Evolutionary conservation across 2,797 vertebrate species (phyloP), one percentile per base, ranked within the genome.

Genomic region (Macrochelys suwanniensis): DNA sequence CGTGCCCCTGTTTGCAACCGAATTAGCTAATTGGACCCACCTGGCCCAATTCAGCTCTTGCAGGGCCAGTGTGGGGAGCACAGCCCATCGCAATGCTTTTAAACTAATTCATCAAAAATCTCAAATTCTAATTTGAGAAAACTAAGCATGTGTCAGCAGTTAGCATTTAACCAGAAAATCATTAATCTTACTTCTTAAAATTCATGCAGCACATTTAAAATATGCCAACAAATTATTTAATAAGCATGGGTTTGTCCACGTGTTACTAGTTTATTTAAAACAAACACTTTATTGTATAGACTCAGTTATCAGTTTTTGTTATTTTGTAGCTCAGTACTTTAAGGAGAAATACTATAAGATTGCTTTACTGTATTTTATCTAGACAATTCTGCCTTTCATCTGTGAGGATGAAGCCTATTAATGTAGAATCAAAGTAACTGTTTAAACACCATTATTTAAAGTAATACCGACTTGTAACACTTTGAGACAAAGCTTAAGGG

Each of bases 71-170:
- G 11, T 57, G 56, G 26, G 56, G 16, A 65, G 33, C 61, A 16
- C 33, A 65, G 15, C 7, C 31, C 31, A 65, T 65, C 33, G 1
- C 16, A 65, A n/a, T 65, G 61, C 33, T 65, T 65, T 65, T n/a
- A n/a, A 65, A n/a, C 61, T n/a, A n/a, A 33, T 89, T 56, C 21
- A 84, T 84, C 78, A 93, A 87, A 92, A 84, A 81, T 61, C 68
- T 90, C 51, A 79, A 74, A 25, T 59, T 89, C 78, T 45, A 90
- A 25, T 54, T 88, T 94, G 31, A 21, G n/a, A 81, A 65, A 65
- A 51, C 37, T 74, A 21, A 90, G 31, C 33, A 28, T 71, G 25
- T 78, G 25, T 78, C 59, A 15, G 33, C 28, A 88, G 42, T 45
- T 50, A 81, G 33, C 3, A 21, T 49, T 87, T 89, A 76, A 84